Conservation (phyloP, 2,797 vertebrate species). For the Cottoperca gobio region DNA sequence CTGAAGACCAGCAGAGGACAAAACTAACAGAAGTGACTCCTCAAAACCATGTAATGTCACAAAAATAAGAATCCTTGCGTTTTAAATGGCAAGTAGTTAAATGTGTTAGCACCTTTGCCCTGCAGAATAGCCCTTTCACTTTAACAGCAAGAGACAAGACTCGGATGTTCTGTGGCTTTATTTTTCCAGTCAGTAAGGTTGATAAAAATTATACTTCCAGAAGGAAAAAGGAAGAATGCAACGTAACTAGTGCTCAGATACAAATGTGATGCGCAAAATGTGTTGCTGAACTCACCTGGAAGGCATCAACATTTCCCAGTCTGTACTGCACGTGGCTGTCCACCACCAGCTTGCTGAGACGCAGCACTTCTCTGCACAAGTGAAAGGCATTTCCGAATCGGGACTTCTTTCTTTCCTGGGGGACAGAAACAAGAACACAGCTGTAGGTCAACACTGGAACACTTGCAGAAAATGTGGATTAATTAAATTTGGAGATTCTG, state of each 20-base stretch:
- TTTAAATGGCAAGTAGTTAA: not conserved
- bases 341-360: constrained; percentile 97
- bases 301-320: constrained; percentile 97
- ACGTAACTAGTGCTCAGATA: not conserved
- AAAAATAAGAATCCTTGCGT: too few relatives aligned
- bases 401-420: constrained; percentile 97
- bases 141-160: not conserved
- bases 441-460: not conserved
- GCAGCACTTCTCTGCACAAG: constrained; percentile 95
- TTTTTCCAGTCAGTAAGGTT: not conserved
- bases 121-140: not conserved
- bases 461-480: not conserved
- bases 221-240: not conserved
- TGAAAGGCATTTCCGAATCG: constrained; percentile 99
- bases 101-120: too few relatives aligned
- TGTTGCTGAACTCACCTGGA: constrained; percentile 87
- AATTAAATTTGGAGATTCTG: not conserved
- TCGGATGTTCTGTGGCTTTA: too few relatives aligned
- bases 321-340: constrained; percentile 99
- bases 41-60: not conserved
- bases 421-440: constrained; percentile 5
- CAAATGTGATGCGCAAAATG: not conserved
- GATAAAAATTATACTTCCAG: not conserved
- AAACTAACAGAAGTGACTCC: not conserved
- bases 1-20: too few relatives aligned